These are phyloP conservation scores for Oreochromis mossambicus DNA, from an alignment of 2,797 vertebrate species.

Conservation along the genomic window DNA sequence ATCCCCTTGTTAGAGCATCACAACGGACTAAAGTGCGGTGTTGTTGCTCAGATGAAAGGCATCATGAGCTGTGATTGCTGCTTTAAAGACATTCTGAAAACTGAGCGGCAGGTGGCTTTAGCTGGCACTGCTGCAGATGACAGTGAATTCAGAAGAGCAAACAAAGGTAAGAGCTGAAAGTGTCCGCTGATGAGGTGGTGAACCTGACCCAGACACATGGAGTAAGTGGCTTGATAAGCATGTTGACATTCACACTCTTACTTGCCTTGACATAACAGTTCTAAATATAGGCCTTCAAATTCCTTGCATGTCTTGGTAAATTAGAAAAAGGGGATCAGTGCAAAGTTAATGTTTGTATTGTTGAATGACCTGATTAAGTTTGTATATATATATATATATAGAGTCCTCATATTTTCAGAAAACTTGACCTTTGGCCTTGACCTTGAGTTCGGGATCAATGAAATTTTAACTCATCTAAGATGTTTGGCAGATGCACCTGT, in stretches of 20 bases:
- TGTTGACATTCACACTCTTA: background rate
- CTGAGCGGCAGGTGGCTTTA: background rate
- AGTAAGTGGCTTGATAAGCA: background rate
- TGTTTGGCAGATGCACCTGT: background rate
- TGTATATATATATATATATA: fast-evolving
- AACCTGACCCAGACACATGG: background rate
- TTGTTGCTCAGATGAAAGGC: background rate
- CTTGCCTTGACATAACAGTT: background rate
- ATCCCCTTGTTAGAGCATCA: background rate
- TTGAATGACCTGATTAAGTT: background rate
- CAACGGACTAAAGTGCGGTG: background rate
- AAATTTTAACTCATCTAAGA: background rate
- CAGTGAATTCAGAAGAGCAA: background rate
- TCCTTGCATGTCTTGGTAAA: background rate
- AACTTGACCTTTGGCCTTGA: background rate
- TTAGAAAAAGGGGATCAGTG: background rate
- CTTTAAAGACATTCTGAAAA: background rate
- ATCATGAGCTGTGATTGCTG: background rate
- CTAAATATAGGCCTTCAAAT: background rate
- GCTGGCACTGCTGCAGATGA: background rate
- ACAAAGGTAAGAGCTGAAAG: background rate
- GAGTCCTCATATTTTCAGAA: background rate
- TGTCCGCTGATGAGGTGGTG: background rate
- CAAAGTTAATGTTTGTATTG: background rate
- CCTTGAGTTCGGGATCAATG: background rate